Base-by-base conservation (phyloP, 2,888 invertebrate species). In the Eulithis testata region DNA sequence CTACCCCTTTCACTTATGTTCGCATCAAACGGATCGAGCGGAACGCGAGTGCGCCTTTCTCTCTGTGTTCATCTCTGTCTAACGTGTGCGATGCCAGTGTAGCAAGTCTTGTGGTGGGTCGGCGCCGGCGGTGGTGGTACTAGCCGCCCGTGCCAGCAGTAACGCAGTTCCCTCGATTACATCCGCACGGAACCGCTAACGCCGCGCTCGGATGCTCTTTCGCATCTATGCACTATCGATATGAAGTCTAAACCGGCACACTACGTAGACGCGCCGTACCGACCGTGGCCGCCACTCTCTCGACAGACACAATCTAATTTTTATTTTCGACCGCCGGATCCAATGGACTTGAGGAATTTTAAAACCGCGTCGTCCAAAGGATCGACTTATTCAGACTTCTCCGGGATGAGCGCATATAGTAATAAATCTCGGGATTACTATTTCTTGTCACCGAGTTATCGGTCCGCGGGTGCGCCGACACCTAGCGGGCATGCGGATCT, bases 201-300 rank as follows among this genome's bases (percentile, higher is more conserved):
- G 81, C 81, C 79, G 87, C 87, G 89, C 82, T 86, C 86, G 86
- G 87, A 88, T 90, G 90, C 82, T 79, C 83, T 81, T 82, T 82
- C 86, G 95, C 81, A 95, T 87, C 89, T 94, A 66, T 66, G 66
- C 66, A 66, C 65, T 69, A 69, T 69, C 68, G 78, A 95, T 84
- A 94, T 96, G 85, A 95, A 95, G 93, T 95, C 95, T 83, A 95
- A 94, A 87, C 94, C 90, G 79, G 88, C 89, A 80, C 94, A 92
- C 75, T 90, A 89, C 85, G 83, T 88, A 71, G 93, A 93, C 78
- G 85, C 89, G 76, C 90, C 92, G 83, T 92, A 92, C 78, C 94
- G 95, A 75, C 95, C 95, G 68, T 96, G 96, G 95, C 95, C 95
- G 51, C 95, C 95, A 79, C 91, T 95, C 81, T 94, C 95, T 78